Percentiles rank a stretch among this genome's conserved stretches.
Evolutionary conservation across 1,140 invertebrate genomes (phyloP).

Genomic region (Sitodiplosis mosellana): DNA sequence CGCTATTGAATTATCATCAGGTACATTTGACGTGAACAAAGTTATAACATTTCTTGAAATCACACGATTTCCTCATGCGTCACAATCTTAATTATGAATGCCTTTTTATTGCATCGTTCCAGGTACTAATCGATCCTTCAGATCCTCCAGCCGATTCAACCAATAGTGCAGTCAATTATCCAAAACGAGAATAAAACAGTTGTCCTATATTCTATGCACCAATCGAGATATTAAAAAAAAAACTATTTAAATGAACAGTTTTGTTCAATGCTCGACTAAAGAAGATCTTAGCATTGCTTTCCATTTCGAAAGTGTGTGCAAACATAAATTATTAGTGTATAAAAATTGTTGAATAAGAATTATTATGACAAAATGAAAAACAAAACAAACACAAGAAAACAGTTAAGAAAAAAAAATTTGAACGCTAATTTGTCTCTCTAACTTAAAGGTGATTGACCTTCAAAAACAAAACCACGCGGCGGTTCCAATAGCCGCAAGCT

Average conservation of each 20-base stretch:
- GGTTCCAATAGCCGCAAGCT: too few species aligned
- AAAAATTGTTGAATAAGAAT: neutral
- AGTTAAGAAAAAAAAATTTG: neutral
- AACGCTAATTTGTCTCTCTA: neutral
- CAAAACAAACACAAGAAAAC: neutral
- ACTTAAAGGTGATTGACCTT: neutral
- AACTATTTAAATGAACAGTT: neutral
- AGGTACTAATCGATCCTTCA: too few species aligned
- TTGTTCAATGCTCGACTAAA: neutral
- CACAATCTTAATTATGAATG: too few species aligned
- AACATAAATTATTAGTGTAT: neutral
- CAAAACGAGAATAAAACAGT: too few species aligned
- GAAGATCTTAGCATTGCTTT: too few species aligned
- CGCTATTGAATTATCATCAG: constrained; percentile 38
- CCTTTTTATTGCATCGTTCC: too few species aligned
- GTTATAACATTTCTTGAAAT: neutral
- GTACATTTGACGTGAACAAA: neutral
- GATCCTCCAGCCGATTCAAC: too few species aligned
- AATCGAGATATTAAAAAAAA: neutral
- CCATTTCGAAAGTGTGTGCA: too few species aligned
- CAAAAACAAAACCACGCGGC: too few species aligned
- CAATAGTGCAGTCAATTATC: too few species aligned
- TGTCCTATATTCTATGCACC: neutral
- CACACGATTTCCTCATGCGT: neutral
- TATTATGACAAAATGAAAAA: too few species aligned